phyloP scores from a whole-genome alignment of 2,797 vertebrate genomes.

The Manis crassicaudata region DNA sequence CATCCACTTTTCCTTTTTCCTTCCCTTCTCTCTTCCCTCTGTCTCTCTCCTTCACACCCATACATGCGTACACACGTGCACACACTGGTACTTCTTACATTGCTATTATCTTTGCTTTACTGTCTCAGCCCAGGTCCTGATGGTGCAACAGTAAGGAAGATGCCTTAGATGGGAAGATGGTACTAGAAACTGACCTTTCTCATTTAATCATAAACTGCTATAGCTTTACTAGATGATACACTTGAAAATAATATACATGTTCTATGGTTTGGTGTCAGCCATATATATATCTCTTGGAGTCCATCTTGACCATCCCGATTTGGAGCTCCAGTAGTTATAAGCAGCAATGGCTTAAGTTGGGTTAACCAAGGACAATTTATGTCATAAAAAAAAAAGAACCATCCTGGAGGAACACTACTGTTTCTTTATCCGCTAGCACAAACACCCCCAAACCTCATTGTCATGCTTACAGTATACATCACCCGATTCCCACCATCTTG shows the following conservation, averaged over 20 bases:
- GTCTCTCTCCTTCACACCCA: background rate
- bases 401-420: fast-evolving
- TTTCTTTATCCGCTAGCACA: background rate
- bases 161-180: background rate
- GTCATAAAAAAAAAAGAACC: background rate
- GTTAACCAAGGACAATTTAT: background rate
- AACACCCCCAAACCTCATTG: background rate
- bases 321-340: background rate
- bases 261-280: background rate
- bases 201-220: background rate
- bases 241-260: background rate
- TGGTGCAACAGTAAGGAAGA: background rate
- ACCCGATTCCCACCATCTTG: background rate
- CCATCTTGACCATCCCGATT: background rate
- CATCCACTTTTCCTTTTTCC: background rate
- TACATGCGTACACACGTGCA: background rate
- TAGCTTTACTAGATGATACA: background rate
- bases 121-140: background rate
- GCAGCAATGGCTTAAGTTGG: background rate
- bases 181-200: background rate
- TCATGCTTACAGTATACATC: fast-evolving
- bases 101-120: background rate
- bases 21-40: background rate
- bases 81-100: background rate
- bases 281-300: background rate